phyloP scores from a whole-genome alignment of 2,113 vertebrate genomes.

The Pitta sordida region DNA sequence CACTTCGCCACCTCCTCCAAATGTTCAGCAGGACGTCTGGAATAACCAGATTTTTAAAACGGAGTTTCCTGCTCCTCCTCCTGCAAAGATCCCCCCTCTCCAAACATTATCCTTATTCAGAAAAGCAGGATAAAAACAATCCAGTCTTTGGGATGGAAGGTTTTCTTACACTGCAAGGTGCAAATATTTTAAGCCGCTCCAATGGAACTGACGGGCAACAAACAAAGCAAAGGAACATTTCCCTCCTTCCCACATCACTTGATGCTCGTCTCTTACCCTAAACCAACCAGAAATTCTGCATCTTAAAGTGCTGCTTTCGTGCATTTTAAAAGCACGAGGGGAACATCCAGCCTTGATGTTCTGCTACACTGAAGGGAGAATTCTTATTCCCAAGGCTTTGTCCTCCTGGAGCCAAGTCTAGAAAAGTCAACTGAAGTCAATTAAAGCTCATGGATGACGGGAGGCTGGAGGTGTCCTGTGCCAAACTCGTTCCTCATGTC shows the following conservation, averaged over 20 bases:
- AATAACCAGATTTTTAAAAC: background rate
- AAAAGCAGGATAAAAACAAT: background rate
- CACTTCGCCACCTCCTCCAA: background rate
- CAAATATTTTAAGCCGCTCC: background rate
- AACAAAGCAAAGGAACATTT: background rate
- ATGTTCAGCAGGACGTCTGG: background rate
- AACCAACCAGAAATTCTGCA: background rate
- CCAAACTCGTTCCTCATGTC: fast-evolving
- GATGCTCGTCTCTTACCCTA: background rate
- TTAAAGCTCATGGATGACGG: background rate
- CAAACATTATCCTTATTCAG: background rate
- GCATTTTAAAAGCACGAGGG: background rate
- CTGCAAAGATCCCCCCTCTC: fast-evolving
- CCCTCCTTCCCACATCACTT: background rate
- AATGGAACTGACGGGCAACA: background rate
- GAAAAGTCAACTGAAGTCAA: background rate
- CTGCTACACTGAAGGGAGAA: background rate
- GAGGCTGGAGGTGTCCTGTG: background rate
- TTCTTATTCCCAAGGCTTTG: background rate
- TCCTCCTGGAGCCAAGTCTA: background rate
- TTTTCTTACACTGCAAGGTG: background rate
- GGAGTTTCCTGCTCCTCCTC: background rate
- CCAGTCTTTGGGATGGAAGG: background rate
- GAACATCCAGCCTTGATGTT: background rate
- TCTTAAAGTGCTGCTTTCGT: background rate